Conservation (phyloP, 2,113 vertebrate genomes). For the Pseudopipra pipra region DNA sequence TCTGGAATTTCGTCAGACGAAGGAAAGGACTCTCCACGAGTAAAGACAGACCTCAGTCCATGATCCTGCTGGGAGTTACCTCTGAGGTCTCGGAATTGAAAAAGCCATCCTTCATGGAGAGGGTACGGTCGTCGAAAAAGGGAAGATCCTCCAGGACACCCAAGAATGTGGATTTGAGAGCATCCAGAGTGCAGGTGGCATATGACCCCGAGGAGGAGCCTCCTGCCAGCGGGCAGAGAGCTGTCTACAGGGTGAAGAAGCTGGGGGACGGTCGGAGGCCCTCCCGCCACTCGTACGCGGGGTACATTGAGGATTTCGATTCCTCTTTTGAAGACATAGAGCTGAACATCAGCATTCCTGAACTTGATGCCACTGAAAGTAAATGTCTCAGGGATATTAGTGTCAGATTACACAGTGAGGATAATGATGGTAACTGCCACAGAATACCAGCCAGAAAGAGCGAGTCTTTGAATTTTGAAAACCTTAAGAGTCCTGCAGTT, state of each 20-base stretch:
- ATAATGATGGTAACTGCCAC: constrained; percentile 65
- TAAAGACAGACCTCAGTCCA: constrained; percentile 85
- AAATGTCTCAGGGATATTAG: constrained; percentile 59
- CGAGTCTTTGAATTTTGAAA: constrained; percentile 70
- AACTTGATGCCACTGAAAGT: constrained; percentile 56
- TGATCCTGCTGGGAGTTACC: constrained; percentile 83
- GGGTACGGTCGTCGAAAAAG: constrained; percentile 85
- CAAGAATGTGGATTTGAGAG: constrained; percentile 67
- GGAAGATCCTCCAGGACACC: constrained; percentile 71
- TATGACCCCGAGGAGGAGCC: constrained; percentile 66
- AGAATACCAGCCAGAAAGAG: constrained; percentile 69
- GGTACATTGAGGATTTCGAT: constrained; percentile 82
- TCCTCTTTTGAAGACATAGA: constrained; percentile 85
- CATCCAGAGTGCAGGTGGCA: constrained; percentile 67
- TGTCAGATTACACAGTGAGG: constrained; percentile 63
- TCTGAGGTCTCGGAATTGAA: constrained; percentile 63
- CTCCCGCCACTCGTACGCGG: constrained; percentile 87
- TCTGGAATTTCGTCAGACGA: constrained; percentile 87
- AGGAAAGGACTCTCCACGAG: constrained; percentile 75
- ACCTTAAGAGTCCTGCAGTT: constrained; percentile 67
- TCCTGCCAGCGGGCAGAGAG: constrained; percentile 46
- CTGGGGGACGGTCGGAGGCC: constrained; percentile 64
- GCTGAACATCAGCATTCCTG: constrained; percentile 68
- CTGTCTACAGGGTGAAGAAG: constrained; percentile 67
- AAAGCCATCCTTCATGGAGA: constrained; percentile 86